Base-by-base conservation (phyloP, 2,797 vertebrate species). In the Falco naumanni region DNA sequence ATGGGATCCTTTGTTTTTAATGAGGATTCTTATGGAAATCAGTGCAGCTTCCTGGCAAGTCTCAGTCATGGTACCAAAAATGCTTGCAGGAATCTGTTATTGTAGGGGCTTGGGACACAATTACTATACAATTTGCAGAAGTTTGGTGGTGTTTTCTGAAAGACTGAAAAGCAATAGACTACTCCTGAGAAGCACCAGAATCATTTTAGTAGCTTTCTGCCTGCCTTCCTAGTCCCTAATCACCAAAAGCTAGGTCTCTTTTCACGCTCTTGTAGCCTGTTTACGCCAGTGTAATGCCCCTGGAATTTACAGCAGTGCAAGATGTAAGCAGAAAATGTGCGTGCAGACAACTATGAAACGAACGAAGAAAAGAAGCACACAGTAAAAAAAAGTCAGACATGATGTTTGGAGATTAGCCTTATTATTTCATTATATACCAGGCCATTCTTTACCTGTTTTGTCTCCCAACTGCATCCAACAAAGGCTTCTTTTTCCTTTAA, bases 1-100 rank as follows among this genome's bases (percentile, higher is more conserved):
- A 43, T 60, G 63, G 6, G 33, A 59, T 60, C 34, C 41, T 84
- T 95, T 93, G 72, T 91, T 93, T 95, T 93, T 59, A 39, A 39
- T 37, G 39, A 51, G 11, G 22, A 84, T 93, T 93, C 66, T 84
- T 91, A 90, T 21, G 64, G 93, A 96, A 96, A 97, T 82, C 43
- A 89, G 53, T 25, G 61, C 50, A 84, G 82, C 61, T 96, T 66
- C 63, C 47, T 17, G 64, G 54, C 50, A 61, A 87, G 26, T 16
- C 18, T 74, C 91, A 90, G 47, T 82, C 65, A 54, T 1, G 16
- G 47, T 7, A 81, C 41, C 57, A 78, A 53, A 89, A 47, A 61
- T 12, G 41, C 37, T 78, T 74, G 9, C 63, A 86, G 70, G 37
- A 94, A 54, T 47, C 53, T 48, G 20, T 34, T 61, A 8, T 16